Evolutionary conservation across 1,140 invertebrate species (phyloP).

Genomic region (Zaprionus camerounensis): DNA sequence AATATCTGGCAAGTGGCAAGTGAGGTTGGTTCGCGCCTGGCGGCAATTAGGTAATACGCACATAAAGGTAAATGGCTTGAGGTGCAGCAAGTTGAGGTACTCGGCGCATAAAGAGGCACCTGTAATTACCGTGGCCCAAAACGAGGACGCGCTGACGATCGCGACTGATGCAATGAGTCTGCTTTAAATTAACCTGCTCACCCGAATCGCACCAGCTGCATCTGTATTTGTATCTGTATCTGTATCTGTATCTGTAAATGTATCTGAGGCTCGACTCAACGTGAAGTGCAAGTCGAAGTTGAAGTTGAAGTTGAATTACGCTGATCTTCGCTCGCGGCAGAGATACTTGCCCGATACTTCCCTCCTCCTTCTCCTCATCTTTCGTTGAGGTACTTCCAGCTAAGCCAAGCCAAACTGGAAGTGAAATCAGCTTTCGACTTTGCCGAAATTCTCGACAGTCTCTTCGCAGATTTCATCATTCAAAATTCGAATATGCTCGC

Average conservation of each 20-base stretch:
- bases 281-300: constrained; percentile 29
- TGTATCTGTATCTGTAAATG: constrained; percentile 23
- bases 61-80: constrained; percentile 46
- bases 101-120: constrained; percentile 11
- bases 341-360: background rate
- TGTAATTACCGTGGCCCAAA: constrained; percentile 44
- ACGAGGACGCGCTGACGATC: constrained; percentile 18
- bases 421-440: constrained; percentile 53
- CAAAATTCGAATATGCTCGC: constrained; percentile 35
- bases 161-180: constrained; percentile 37
- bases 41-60: constrained; percentile 60
- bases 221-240: constrained; percentile 4
- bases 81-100: constrained; percentile 27
- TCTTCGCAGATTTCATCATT: constrained; percentile 44
- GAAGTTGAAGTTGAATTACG: constrained; percentile 54
- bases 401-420: constrained; percentile 51
- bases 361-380: background rate
- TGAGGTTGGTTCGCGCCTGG: constrained; percentile 38
- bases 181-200: constrained; percentile 59
- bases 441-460: constrained; percentile 49
- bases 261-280: constrained; percentile 12
- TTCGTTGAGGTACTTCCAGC: background rate
- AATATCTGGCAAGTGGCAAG: constrained; percentile 7
- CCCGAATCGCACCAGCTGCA: constrained; percentile 32
- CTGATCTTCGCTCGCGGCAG: constrained; percentile 54